Evolutionary conservation across 1,140 invertebrate species (phyloP), one percentile per base, ranked within the genome.

Genomic region (Luehdorfia chinensis): DNA sequence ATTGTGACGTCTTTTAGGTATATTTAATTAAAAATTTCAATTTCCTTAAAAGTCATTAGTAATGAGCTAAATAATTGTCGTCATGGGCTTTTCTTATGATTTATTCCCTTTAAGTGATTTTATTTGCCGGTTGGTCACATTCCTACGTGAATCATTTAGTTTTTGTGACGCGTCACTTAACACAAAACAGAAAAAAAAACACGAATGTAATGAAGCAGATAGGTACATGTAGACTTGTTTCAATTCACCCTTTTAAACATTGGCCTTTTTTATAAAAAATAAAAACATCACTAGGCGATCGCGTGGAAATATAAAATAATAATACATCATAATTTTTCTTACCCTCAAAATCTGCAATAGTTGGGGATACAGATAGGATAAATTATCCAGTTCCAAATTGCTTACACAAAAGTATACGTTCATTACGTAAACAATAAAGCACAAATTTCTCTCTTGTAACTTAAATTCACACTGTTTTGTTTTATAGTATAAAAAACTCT

Each of bases 391-490:
- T 57, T 56, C 21, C 57, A 48, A 46, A 49, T 31, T 16, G 6
- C 43, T 59, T 32, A 33, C 43, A 53, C 69, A 73, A 63, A 49
- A 61, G 50, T 63, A 37, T 47, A 51, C 31, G 60, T 72, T 54
- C 45, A 66, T 71, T 67, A 67, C 58, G 55, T 63, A 66, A 70
- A 71, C 47, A 31, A 75, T 67, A 63, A 70, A 55, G 25, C 65
- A 75, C 71, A 68, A 70, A 63, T 68, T 75, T 80, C 64, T 72
- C 65, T 18, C 52, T 66, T 56, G 51, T 61, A 69, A 55, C 51
- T 67, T 60, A 41, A 46, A 57, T 76, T 75, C 72, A 68, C 76
- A 79, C 69, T 74, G 65, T 79, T 79, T 78, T 74, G 61, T 55
- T 56, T 64, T 25, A 66, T 60, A 56, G 66, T 61, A 44, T 59